Evolutionary conservation across 2,113 vertebrate genomes (phyloP).

Genomic region (Grammomys dolichurus): DNA sequence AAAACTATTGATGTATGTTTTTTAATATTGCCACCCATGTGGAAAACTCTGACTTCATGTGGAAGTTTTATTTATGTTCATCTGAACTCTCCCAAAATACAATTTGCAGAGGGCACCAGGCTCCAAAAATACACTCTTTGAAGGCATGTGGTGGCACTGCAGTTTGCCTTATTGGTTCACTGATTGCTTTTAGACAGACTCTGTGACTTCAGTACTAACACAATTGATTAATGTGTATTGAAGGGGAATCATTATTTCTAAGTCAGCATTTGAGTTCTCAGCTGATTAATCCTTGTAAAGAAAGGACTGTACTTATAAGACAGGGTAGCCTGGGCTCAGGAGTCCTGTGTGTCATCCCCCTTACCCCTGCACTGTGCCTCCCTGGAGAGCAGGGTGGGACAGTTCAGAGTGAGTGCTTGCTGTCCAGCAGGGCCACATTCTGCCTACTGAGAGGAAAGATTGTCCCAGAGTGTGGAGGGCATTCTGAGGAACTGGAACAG

Average conservation of each 20-base stretch:
- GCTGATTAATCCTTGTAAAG: slow-evolving; percentile 51
- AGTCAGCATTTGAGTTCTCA: slow-evolving; percentile 59
- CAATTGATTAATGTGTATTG: slow-evolving; percentile 83
- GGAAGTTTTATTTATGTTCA: slow-evolving; percentile 81
- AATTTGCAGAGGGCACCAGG: slow-evolving; percentile 79
- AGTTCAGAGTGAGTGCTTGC: slow-evolving; percentile 58
- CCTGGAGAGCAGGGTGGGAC: not conserved
- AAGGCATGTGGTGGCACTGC: slow-evolving; percentile 75
- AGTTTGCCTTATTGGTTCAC: slow-evolving; percentile 69
- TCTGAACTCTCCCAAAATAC: slow-evolving; percentile 72
- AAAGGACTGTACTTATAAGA: slow-evolving; percentile 33
- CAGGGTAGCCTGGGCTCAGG: not conserved
- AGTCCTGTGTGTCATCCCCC: not conserved
- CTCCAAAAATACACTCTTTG: slow-evolving; percentile 54
- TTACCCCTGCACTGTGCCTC: not conserved
- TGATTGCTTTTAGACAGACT: slow-evolving; percentile 69
- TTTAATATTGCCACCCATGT: slow-evolving; percentile 72
- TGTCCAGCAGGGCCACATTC: not conserved
- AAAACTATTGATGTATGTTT: slow-evolving; percentile 78
- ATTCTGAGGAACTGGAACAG: not conserved
- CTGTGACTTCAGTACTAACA: slow-evolving; percentile 79
- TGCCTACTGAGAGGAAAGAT: not conserved
- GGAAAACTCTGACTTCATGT: slow-evolving; percentile 73
- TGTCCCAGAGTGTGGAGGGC: rapidly evolving
- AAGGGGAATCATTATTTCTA: slow-evolving; percentile 78